Base-by-base conservation (phyloP, 2,888 invertebrate species). In the Lucinisca nassula region DNA sequence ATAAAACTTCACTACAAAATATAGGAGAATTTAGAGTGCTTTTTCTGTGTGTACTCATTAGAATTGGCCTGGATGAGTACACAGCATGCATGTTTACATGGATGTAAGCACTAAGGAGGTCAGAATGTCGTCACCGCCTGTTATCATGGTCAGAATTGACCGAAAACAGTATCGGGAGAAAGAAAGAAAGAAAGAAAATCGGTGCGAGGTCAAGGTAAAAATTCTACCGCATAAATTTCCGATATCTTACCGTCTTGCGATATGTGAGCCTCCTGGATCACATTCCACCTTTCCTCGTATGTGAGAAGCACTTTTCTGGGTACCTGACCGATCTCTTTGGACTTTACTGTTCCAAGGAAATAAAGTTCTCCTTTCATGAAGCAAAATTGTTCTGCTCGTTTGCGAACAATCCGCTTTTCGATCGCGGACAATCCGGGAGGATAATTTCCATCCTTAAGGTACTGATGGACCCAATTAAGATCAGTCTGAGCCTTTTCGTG, bases 311-410 rank as follows among this genome's bases (percentile, higher is more conserved):
- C 90, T 49, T 80, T 84, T 73, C 90, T 85, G 6, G 81, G 79
- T 72, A 81, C 83, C 45, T 88, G 86, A 17, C 88, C 88, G 4
- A 86, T 73, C 30, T 86, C 84, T 37, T 82, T 83, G 38, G 88
- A 88, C 3, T 81, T 90, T 24, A 85, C 83, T 12, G 88, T 86
- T n/a, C 90, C 90, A 1, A 90, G 73, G 80, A 87, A 90, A 74
- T 75, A 85, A 12, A 90, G 70, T 14, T 88, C 83, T 24, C 84
- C 88, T 40, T 88, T 85, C 78, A 88, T 82, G 67, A 82, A 86
- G 61, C 90, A 88, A 84, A 90, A 90, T 82, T 88, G 84, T 88
- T 90, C 90, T 85, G 90, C 90, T 82, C 90, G 72, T 88, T 90
- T 90, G 38, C 90, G 72, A n/a, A 90, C 86, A 84, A 90, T 88